Evolutionary conservation across 2,888 invertebrate species (phyloP).

Genomic region (Platypus cylindrus): DNA sequence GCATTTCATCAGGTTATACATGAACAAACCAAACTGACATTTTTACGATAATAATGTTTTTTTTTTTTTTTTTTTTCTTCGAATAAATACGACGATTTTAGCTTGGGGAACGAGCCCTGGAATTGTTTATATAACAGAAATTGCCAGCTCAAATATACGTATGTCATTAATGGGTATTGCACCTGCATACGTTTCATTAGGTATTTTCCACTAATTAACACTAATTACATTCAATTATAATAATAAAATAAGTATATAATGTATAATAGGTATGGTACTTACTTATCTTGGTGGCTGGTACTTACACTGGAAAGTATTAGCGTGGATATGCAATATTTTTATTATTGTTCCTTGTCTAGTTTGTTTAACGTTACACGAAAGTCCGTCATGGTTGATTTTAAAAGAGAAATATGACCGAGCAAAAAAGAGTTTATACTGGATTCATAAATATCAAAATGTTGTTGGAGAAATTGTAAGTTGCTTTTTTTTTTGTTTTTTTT

Average conservation of each 20-base stretch:
- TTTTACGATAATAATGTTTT: no score
- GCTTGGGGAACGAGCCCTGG: slow-evolving; percentile 47
- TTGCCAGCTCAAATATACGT: slow-evolving; percentile 43
- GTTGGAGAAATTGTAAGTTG: slow-evolving; percentile 25
- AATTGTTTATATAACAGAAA: slow-evolving; percentile 48
- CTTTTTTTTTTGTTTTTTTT: not conserved
- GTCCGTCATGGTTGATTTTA: slow-evolving; percentile 45
- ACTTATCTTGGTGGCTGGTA: slow-evolving; percentile 42
- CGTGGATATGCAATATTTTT: slow-evolving; percentile 42
- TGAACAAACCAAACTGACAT: no score
- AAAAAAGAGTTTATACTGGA: slow-evolving; percentile 39
- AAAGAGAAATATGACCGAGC: slow-evolving; percentile 41
- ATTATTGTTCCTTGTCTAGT: slow-evolving; percentile 39
- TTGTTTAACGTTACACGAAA: slow-evolving; percentile 42
- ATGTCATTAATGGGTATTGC: slow-evolving; percentile 46
- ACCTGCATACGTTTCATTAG: slow-evolving; percentile 44
- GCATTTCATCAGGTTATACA: slow-evolving; percentile 41
- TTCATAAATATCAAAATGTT: slow-evolving; percentile 33
- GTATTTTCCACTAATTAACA: slow-evolving; percentile 24
- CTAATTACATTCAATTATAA: not conserved
- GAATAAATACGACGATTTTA: slow-evolving; percentile 16
- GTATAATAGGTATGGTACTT: slow-evolving; percentile 39
- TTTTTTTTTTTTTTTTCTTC: not conserved
- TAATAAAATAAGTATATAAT: not conserved
- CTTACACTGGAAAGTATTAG: slow-evolving; percentile 41